phyloP scores from a whole-genome alignment of 2,888 invertebrate species.

The Pteria penguin region DNA sequence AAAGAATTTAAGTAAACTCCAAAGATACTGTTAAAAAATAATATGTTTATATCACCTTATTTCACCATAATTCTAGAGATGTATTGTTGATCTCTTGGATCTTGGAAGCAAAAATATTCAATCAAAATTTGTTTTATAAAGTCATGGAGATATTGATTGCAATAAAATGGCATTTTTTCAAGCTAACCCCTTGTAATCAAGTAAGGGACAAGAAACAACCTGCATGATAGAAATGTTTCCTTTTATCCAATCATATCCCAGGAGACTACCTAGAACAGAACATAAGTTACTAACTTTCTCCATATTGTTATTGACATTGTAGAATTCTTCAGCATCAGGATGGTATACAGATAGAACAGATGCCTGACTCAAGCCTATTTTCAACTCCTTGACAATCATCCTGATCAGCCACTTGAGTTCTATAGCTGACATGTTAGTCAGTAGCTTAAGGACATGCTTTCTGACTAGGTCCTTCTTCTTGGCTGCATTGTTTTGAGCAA shows the following conservation, averaged over 20 bases:
- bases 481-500: conserved; percentile 86
- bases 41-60: too few species aligned
- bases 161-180: too few species aligned
- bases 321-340: conserved; percentile 89
- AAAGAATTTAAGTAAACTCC: too few species aligned
- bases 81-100: too few species aligned
- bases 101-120: too few species aligned
- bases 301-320: conserved; percentile 86
- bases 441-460: conserved; percentile 85
- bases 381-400: conserved; percentile 91
- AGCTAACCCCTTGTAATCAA: too few species aligned
- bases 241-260: background rate
- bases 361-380: conserved; percentile 86
- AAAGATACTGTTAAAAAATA: too few species aligned
- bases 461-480: conserved; percentile 80
- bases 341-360: conserved; percentile 88
- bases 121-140: too few species aligned
- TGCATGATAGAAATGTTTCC: background rate
- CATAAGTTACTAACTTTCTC: conserved; percentile 85
- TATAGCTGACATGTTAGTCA: conserved; percentile 85
- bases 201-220: background rate
- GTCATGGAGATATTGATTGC: too few species aligned
- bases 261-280: background rate
- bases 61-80: too few species aligned
- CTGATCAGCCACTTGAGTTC: conserved; percentile 95